Conservation (phyloP, 1,140 invertebrate species). For the Pararge aegeria region DNA sequence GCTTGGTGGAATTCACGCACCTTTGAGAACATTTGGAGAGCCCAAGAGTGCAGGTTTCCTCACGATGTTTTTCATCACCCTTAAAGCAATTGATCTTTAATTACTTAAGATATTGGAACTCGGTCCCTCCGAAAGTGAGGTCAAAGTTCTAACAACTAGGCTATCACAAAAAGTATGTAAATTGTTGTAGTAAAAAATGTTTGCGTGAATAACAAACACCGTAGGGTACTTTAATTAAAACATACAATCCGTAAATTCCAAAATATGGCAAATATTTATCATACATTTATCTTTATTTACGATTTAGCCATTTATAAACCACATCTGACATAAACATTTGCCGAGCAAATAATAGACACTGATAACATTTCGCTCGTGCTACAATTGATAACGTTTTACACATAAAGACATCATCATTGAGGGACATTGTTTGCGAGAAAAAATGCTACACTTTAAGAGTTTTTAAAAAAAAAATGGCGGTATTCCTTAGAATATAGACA, state of each 20-base stretch:
- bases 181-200: too few species aligned
- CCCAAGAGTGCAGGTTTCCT: too few species aligned
- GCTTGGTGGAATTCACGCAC: too few species aligned
- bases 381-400: slow-evolving; percentile 42
- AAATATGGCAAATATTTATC: slow-evolving; percentile 20
- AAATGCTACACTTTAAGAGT: neutral
- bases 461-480: neutral
- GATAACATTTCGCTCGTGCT: slow-evolving; percentile 53
- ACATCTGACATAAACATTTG: slow-evolving; percentile 37
- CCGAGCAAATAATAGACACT: slow-evolving; percentile 40
- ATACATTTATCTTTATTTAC: slow-evolving; percentile 4
- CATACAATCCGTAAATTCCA: slow-evolving; percentile 6
- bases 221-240: neutral
- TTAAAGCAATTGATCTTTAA: too few species aligned
- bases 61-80: too few species aligned
- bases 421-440: neutral
- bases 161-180: too few species aligned
- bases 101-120: too few species aligned
- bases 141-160: too few species aligned
- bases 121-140: too few species aligned
- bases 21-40: too few species aligned
- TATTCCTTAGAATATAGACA: neutral
- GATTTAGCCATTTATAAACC: slow-evolving; percentile 10
- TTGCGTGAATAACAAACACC: too few species aligned
- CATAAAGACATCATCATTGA: neutral